Evolutionary conservation across 2,888 invertebrate species (phyloP).

Genomic region (Glyphotaelius pellucidus): DNA sequence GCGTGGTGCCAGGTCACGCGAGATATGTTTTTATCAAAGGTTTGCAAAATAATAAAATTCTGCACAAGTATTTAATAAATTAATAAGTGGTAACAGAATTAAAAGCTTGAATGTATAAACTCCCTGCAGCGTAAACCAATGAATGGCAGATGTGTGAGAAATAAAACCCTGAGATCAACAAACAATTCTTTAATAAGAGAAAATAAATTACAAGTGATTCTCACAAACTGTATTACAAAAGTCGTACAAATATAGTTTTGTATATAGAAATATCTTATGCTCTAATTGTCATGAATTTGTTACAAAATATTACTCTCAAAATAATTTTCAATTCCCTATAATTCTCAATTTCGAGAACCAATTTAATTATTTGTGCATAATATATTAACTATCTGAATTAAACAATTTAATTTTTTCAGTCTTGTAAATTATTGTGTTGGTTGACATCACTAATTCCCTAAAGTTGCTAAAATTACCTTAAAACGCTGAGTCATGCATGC

Average conservation of each 20-base stretch:
- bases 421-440: conserved; percentile 64
- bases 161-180: conserved; percentile 70
- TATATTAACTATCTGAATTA: conserved; percentile 54
- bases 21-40: not conserved
- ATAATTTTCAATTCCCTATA: conserved; percentile 32
- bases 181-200: conserved; percentile 79
- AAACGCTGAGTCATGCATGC: conserved; percentile 65
- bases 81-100: not conserved
- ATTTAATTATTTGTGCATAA: conserved; percentile 57
- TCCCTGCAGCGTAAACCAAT: conserved; percentile 58
- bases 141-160: conserved; percentile 38
- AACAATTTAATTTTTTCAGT: conserved; percentile 63
- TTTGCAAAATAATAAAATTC: not conserved
- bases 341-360: conserved; percentile 34
- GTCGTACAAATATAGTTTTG: conserved; percentile 71
- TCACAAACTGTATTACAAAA: conserved; percentile 61
- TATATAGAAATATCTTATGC: conserved; percentile 71
- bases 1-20: not conserved
- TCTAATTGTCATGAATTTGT: conserved; percentile 78
- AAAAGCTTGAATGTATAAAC: not conserved
- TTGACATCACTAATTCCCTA: conserved; percentile 60
- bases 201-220: conserved; percentile 73
- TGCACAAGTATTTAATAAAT: not conserved
- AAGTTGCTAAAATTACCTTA: conserved; percentile 60
- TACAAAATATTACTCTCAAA: conserved; percentile 70